A percentile compares a stretch with the other conserved stretches of the same genome.
phyloP scores from a whole-genome alignment of 2,888 invertebrate species.

The Argyresthia albistria region DNA sequence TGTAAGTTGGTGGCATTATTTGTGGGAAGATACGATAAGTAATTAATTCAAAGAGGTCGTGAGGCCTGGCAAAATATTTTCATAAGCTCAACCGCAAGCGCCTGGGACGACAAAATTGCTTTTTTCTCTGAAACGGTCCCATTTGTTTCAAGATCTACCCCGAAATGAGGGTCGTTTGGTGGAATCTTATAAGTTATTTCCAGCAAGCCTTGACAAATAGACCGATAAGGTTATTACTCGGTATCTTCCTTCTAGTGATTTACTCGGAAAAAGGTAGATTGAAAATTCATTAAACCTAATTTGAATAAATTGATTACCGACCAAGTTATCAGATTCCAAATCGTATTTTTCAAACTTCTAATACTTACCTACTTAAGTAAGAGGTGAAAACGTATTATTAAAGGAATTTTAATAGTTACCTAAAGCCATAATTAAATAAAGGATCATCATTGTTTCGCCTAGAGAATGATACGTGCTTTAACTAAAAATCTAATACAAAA shows the following conservation, averaged over 20 bases:
- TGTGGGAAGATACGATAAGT: background rate
- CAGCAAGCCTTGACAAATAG: conserved; percentile 29
- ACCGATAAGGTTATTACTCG: conserved; percentile 15
- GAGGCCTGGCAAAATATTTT: conserved; percentile 2
- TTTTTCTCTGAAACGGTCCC: conserved; percentile 33
- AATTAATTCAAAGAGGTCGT: background rate
- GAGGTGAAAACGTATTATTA: too few relatives aligned
- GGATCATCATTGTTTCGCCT: too few relatives aligned
- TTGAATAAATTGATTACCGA: background rate
- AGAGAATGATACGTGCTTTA: too few relatives aligned
- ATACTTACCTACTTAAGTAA: too few relatives aligned
- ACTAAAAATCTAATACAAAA: background rate
- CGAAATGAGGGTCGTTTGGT: conserved; percentile 34
- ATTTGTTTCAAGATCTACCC: conserved; percentile 36
- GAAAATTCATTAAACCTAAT: background rate
- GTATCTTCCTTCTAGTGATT: background rate
- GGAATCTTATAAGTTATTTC: conserved; percentile 41
- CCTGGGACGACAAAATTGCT: conserved; percentile 39
- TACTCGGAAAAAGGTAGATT: background rate
- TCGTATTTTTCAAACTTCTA: too few relatives aligned
- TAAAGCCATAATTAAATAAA: too few relatives aligned
- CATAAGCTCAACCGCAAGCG: conserved; percentile 8
- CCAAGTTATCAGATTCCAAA: too few relatives aligned
- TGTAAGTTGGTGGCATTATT: too few relatives aligned
- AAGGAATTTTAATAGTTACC: too few relatives aligned